Evolutionary conservation across 1,140 invertebrate genomes (phyloP), one percentile per base, ranked within the genome.

Genomic region (Orussus abietinus): DNA sequence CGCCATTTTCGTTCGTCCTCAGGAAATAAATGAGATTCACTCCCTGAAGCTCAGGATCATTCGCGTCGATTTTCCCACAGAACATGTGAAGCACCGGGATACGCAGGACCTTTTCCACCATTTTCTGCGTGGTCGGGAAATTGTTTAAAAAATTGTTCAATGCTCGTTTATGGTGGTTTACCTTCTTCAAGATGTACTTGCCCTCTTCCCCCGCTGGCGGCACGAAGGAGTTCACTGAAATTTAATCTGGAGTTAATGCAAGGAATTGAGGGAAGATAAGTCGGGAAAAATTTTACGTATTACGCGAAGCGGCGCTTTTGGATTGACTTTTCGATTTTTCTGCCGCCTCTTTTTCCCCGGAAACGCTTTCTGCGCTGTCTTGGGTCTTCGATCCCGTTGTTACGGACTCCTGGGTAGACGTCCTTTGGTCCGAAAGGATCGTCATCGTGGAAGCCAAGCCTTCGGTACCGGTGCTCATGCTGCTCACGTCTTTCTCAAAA

Each of bases 11-110:
- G 5, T 62, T 70, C n/a, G 64, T 66, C 28, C 85, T 74, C 41
- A 86, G 52, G 36, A 89, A 77, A 56, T 86, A 90, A 0, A 86
- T 64, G 46, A 82, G 78, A 35, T 78, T 76, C 1, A 67, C 66
- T 13, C 80, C 76, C 0, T 69, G 56, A 19, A 75, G 65, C 0
- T 74, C 57, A 5, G 52, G 33, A 22, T 60, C 46, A 5, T 67
- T 61, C 0, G 74, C 72, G 5, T 75, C 68, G 35, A 86, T 65
- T 19, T 75, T 71, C 0, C 85, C 84, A 47, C 84, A 86, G 14
- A 77, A 60, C 0, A 80, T 79, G 25, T 85, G 75, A 3, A 89
- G 55, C 10, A 78, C 74, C 10, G 85, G 84, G 2, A 83, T 79
- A 42, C 80, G 75, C 1, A 82, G 75, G 1, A 81, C 59, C 53